These are phyloP conservation scores for Acanthacorydalis orientalis DNA, from an alignment of 2,888 invertebrate species.

Conservation along the genomic window DNA sequence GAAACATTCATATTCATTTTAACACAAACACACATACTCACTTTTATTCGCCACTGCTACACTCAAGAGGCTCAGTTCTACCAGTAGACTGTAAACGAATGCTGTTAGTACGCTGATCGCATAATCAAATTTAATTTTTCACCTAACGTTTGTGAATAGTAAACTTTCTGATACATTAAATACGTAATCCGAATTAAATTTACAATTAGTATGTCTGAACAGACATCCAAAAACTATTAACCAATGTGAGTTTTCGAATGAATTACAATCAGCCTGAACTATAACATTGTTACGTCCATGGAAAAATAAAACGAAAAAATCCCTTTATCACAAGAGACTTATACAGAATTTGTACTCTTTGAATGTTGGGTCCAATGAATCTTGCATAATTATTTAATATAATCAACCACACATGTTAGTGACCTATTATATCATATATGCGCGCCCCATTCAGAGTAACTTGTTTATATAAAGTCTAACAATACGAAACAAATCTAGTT, in stretches of 20 bases:
- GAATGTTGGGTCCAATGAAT: too few relatives aligned
- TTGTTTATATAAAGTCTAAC: too few relatives aligned
- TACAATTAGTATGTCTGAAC: too few relatives aligned
- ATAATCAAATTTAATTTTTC: neutral
- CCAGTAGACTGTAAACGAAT: slow-evolving; percentile 14
- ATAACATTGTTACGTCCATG: slow-evolving; percentile 7
- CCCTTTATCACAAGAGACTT: slow-evolving; percentile 28
- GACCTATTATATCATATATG: too few relatives aligned
- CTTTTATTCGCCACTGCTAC: slow-evolving; percentile 5
- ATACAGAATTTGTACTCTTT: slow-evolving; percentile 60
- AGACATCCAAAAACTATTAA: neutral
- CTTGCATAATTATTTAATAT: too few relatives aligned
- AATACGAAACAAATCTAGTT: neutral
- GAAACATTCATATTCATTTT: slow-evolving; percentile 9
- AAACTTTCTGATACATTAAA: neutral
- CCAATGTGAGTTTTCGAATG: neutral
- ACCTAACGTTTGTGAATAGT: slow-evolving; percentile 3
- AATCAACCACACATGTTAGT: too few relatives aligned
- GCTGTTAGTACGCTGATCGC: slow-evolving; percentile 6
- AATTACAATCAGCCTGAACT: slow-evolving; percentile 2
- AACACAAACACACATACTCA: neutral
- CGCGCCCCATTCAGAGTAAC: too few relatives aligned
- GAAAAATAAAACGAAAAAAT: slow-evolving; percentile 10
- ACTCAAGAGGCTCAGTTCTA: slow-evolving; percentile 20
- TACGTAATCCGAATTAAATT: neutral